Percentiles rank a stretch among this genome's conserved stretches.
Evolutionary conservation across 2,113 vertebrate species (phyloP).

Genomic region (Colistium nudipinnis): DNA sequence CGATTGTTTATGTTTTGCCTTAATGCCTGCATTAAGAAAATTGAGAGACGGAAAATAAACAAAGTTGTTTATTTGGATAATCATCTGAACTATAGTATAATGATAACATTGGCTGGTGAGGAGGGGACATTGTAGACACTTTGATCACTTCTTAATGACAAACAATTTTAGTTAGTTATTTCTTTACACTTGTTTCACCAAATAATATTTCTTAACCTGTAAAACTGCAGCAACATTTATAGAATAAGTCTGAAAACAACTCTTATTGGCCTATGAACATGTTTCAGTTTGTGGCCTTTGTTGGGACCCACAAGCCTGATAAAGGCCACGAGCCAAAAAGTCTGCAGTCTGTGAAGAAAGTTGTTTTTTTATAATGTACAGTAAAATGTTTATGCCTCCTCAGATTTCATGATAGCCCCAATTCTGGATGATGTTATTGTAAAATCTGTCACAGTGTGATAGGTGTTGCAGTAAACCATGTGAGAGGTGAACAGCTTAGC

Average conservation of each 20-base stretch:
- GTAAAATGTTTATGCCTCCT: neutral
- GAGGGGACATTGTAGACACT: neutral
- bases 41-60: constrained; percentile 41
- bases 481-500: neutral
- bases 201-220: neutral
- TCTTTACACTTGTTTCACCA: neutral
- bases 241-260: neutral
- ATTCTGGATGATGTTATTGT: neutral
- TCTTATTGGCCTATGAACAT: neutral
- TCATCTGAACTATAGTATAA: neutral
- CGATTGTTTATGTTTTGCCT: constrained; percentile 79
- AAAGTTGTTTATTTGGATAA: neutral
- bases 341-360: neutral
- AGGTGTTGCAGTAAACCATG: neutral
- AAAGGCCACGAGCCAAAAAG: neutral
- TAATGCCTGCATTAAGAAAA: constrained; percentile 98
- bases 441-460: neutral
- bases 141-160: neutral
- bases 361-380: no score
- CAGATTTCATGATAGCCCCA: neutral
- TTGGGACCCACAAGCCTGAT: neutral
- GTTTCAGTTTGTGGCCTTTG: neutral
- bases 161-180: neutral
- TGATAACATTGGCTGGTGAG: neutral
- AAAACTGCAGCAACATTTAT: neutral